Conservation (phyloP, 2,113 vertebrate species). For the Phoenicopterus ruber region DNA sequence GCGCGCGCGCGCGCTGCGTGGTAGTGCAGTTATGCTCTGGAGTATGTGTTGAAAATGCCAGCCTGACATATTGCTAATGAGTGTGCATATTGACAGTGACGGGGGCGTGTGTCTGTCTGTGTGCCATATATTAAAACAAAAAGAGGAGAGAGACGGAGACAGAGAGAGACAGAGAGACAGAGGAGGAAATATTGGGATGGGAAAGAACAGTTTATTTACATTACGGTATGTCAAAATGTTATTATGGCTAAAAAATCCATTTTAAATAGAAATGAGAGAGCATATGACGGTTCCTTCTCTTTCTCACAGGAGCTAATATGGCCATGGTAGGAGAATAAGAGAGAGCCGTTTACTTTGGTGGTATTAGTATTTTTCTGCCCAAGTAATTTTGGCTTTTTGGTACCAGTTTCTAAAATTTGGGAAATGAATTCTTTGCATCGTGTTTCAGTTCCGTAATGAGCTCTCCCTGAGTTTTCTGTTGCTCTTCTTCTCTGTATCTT, state of each 20-base stretch:
- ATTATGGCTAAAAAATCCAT: slow-evolving; percentile 41
- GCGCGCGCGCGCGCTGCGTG: neutral
- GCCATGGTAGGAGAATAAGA: neutral
- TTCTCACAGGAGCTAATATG: neutral
- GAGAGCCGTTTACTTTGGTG: neutral
- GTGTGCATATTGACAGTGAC: slow-evolving; percentile 70
- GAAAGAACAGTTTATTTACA: slow-evolving; percentile 69
- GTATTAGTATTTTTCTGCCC: neutral
- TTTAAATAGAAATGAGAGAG: slow-evolving; percentile 30
- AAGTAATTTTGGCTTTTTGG: slow-evolving; percentile 2
- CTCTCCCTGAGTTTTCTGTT: slow-evolving; percentile 14
- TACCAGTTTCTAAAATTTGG: neutral
- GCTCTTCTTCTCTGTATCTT: neutral
- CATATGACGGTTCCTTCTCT: neutral
- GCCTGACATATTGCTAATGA: slow-evolving; percentile 73
- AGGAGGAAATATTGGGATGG: slow-evolving; percentile 57
- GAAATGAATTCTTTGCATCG: neutral
- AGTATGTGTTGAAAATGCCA: slow-evolving; percentile 70
- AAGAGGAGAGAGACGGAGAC: slow-evolving; percentile 48
- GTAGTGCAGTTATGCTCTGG: slow-evolving; percentile 56
- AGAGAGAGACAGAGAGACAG: slow-evolving; percentile 50
- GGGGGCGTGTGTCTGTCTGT: slow-evolving; percentile 46
- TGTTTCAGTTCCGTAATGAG: neutral
- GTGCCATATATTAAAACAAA: slow-evolving; percentile 60
- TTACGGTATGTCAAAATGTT: slow-evolving; percentile 66